A percentile compares a stretch with the other conserved stretches of the same genome.
Conservation (phyloP, 1,140 invertebrate genomes). For the Adelges cooleyi region DNA sequence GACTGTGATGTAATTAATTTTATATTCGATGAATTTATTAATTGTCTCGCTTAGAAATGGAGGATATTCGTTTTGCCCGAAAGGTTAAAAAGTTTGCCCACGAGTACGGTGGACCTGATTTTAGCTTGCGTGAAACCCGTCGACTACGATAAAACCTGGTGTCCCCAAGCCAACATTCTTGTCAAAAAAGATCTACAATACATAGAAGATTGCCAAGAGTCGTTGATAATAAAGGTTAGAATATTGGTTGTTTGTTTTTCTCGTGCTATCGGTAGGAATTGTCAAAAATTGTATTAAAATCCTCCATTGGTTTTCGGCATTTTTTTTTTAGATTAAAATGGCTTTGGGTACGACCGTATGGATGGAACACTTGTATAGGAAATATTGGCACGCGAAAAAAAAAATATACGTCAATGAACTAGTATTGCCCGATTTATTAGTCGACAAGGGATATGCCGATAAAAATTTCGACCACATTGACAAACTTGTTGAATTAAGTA, state of each 20-base stretch:
- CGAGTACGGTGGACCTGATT: conserved; percentile 1
- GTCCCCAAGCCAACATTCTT: neutral
- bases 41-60: neutral
- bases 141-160: conserved; percentile 6
- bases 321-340: conserved; percentile 5
- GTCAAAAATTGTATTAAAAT: neutral
- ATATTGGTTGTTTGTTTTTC: neutral
- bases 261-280: neutral
- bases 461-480: neutral
- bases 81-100: neutral
- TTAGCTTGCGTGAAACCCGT: conserved; percentile 3
- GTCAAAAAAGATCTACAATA: neutral
- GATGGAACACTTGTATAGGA: neutral
- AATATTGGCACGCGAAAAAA: neutral
- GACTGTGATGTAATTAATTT: no score
- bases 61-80: neutral
- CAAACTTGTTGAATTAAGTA: neutral
- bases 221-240: neutral
- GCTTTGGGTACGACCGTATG: neutral
- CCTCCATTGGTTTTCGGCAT: no score
- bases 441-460: neutral
- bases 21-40: neutral
- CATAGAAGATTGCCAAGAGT: neutral
- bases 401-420: neutral
- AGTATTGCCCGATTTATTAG: neutral